Evolutionary conservation across 2,888 invertebrate genomes (phyloP).

Genomic region (Ceriagrion tenellum): DNA sequence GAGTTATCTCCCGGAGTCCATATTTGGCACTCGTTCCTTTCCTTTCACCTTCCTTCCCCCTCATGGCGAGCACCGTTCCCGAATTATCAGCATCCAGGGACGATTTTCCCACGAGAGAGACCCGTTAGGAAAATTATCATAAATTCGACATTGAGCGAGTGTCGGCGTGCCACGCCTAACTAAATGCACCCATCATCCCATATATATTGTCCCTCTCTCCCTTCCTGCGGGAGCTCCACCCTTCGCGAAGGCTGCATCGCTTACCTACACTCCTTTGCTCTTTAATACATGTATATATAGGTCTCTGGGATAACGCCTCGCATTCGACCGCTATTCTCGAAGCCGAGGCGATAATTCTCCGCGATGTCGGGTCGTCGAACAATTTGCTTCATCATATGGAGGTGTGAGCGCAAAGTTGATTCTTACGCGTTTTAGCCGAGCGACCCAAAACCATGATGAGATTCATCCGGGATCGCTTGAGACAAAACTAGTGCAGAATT

Average conservation of each 20-base stretch:
- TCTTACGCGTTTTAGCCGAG: too few species aligned
- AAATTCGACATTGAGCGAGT: conserved; percentile 32
- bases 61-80: neutral
- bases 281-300: neutral
- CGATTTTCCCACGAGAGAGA: neutral
- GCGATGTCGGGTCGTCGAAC: too few species aligned
- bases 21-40: neutral
- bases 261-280: neutral
- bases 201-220: neutral
- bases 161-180: neutral
- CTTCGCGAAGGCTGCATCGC: neutral
- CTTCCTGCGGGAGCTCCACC: neutral
- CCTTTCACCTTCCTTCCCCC: neutral
- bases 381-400: too few species aligned
- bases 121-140: conserved; percentile 35
- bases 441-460: too few species aligned
- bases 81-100: conserved; percentile 8
- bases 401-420: too few species aligned
- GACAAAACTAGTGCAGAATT: too few species aligned
- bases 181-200: conserved; percentile 35
- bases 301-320: neutral
- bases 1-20: neutral
- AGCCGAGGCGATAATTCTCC: too few species aligned
- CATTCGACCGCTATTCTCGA: neutral
- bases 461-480: too few species aligned